phyloP scores from a whole-genome alignment of 2,113 vertebrate species.

The Chinchilla lanigera region DNA sequence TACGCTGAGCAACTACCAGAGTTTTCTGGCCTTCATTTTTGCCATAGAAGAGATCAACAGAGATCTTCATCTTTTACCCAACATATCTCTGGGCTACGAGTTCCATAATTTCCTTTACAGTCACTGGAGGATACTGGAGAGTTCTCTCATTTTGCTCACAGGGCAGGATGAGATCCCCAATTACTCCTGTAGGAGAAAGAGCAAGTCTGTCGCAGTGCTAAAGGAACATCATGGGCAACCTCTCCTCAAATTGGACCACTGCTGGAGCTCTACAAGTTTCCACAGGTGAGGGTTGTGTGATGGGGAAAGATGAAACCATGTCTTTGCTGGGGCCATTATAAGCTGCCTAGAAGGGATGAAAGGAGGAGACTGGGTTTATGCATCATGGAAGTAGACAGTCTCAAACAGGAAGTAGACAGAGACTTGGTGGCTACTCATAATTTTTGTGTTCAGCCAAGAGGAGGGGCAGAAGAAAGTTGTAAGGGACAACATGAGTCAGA shows the following conservation, averaged over 20 bases:
- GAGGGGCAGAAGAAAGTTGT: not conserved
- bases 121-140: not conserved
- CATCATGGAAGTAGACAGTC: not conserved
- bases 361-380: not conserved
- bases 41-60: not conserved
- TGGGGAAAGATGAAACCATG: not conserved
- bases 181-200: not conserved
- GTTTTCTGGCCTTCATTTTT: not conserved
- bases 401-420: too few species aligned
- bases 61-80: not conserved
- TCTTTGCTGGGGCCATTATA: not conserved
- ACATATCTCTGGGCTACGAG: not conserved
- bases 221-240: not conserved
- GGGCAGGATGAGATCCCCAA: not conserved
- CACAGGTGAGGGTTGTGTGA: not conserved
- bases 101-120: not conserved
- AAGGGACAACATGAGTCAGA: too few species aligned
- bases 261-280: not conserved
- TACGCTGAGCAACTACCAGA: not conserved
- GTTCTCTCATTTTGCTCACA: not conserved
- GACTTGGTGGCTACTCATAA: too few species aligned
- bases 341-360: not conserved
- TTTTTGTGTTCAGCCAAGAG: too few species aligned
- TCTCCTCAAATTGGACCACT: not conserved
- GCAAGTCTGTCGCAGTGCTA: not conserved